A percentile compares a stretch with the other conserved stretches of the same genome.
Conservation (phyloP, 1,140 invertebrate genomes). For the Bombus picipes region DNA sequence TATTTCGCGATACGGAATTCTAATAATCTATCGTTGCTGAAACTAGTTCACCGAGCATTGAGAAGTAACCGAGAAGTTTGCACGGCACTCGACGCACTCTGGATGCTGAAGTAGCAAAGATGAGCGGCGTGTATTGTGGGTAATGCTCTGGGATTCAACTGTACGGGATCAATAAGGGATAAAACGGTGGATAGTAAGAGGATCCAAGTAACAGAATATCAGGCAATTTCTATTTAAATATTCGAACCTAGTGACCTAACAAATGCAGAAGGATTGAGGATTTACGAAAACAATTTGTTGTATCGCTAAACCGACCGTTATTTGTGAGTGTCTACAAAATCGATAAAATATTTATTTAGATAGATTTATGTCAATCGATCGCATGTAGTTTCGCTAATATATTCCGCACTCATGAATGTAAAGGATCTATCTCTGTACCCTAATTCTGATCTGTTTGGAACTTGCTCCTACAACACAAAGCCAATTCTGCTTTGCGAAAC, state of each 20-base stretch:
- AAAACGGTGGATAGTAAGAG: neutral
- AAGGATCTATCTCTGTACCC: constrained; percentile 19
- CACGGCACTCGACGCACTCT: constrained; percentile 17
- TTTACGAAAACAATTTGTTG: neutral
- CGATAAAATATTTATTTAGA: neutral
- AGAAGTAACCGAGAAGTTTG: constrained; percentile 44
- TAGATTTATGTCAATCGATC: neutral
- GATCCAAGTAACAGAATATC: neutral
- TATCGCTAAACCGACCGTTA: neutral
- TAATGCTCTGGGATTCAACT: neutral
- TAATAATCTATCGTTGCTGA: constrained; percentile 11
- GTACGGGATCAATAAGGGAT: constrained; percentile 2
- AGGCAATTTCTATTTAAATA: neutral
- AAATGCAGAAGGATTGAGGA: neutral
- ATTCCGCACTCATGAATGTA: constrained; percentile 9
- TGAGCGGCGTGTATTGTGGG: constrained; percentile 19
- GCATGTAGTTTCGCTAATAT: neutral
- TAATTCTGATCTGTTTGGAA: constrained; percentile 39
- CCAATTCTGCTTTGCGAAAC: constrained; percentile 43
- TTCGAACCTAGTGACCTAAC: too few relatives aligned
- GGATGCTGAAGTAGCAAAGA: constrained; percentile 19
- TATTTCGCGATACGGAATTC: neutral
- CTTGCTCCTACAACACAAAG: constrained; percentile 29
- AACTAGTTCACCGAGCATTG: constrained; percentile 37
- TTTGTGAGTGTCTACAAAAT: neutral